Conservation (phyloP, 1,140 invertebrate species). For the Bombyx mandarina region DNA sequence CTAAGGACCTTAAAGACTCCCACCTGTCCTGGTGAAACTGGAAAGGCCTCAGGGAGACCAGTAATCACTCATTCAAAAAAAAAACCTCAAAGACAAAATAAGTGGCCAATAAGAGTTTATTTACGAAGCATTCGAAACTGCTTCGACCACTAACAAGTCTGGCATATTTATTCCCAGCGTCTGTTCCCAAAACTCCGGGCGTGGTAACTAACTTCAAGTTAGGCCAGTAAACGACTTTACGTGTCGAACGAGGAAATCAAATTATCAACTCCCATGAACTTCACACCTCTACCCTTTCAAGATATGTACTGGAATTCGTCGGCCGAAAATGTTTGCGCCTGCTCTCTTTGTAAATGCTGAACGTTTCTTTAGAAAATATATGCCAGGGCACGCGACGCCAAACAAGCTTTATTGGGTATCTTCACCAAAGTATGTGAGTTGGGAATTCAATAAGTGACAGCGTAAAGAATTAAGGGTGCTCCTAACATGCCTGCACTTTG, state of each 20-base stretch:
- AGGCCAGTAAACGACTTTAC: constrained; percentile 59
- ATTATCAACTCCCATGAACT: constrained; percentile 59
- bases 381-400: constrained; percentile 39
- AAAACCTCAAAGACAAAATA: no score
- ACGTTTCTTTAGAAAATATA: constrained; percentile 51
- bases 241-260: constrained; percentile 64
- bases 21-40: no score
- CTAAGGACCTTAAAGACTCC: no score
- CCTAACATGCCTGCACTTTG: constrained; percentile 28
- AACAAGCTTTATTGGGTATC: constrained; percentile 63
- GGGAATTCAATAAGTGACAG: constrained; percentile 62
- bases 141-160: constrained; percentile 20
- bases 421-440: constrained; percentile 50
- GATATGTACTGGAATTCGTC: constrained; percentile 39
- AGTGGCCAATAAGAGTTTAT: no score
- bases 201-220: constrained; percentile 47
- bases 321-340: constrained; percentile 32
- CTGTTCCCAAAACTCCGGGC: constrained; percentile 34
- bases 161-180: constrained; percentile 27
- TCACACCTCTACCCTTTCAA: constrained; percentile 36
- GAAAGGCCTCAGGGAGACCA: no score
- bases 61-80: no score
- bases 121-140: neutral
- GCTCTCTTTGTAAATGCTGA: constrained; percentile 53
- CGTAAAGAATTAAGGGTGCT: constrained; percentile 50